Percentiles rank a stretch among this genome's conserved stretches.
Evolutionary conservation across 2,888 invertebrate species (phyloP).

Genomic region (Cacoxenus indagator): DNA sequence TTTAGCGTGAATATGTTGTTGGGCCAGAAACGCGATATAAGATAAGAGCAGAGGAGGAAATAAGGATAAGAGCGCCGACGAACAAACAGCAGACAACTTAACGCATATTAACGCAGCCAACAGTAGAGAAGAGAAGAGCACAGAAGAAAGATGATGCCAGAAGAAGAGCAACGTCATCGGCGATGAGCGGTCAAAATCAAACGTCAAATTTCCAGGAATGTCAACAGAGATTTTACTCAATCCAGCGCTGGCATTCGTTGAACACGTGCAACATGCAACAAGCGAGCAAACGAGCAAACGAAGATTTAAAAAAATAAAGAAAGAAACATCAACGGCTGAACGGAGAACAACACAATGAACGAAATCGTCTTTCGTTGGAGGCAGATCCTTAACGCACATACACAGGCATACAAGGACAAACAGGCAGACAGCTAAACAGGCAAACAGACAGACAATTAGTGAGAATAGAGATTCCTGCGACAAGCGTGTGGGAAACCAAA

Average conservation of each 20-base stretch:
- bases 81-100: slow-evolving; percentile 10
- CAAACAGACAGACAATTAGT: neutral
- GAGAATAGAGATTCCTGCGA: neutral
- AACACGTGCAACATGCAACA: slow-evolving; percentile 60
- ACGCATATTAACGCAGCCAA: slow-evolving; percentile 19
- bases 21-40: neutral
- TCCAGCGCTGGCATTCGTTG: slow-evolving; percentile 49
- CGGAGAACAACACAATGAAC: neutral
- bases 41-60: neutral
- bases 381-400: neutral
- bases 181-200: slow-evolving; percentile 46
- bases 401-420: slow-evolving; percentile 13
- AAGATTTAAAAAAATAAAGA: neutral
- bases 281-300: neutral
- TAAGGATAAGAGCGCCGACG: neutral
- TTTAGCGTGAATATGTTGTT: neutral
- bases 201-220: slow-evolving; percentile 64
- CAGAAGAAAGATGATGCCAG: slow-evolving; percentile 1
- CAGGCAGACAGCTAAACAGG: slow-evolving; percentile 6
- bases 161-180: neutral
- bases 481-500: slow-evolving; percentile 27
- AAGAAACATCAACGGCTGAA: neutral
- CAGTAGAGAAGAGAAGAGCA: neutral
- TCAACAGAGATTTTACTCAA: slow-evolving; percentile 65
- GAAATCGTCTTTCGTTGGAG: neutral